Evolutionary conservation across 2,113 vertebrate genomes (phyloP).

Genomic region (Spizaetus ornatus): DNA sequence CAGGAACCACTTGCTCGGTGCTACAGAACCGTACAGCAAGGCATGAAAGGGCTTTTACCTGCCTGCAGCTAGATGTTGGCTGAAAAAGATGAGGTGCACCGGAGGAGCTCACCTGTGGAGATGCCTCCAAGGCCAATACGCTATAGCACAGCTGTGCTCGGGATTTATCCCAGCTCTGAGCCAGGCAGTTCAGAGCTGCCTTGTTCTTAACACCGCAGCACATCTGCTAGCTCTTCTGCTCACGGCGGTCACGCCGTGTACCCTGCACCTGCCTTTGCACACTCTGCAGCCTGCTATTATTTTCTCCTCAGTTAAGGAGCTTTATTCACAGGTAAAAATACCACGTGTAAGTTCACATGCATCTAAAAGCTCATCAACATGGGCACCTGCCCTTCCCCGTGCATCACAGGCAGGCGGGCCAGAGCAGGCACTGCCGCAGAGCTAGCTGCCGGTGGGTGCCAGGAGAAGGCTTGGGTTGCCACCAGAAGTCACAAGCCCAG

Average conservation of each 20-base stretch:
- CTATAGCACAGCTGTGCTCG: not conserved
- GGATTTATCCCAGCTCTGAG: not conserved
- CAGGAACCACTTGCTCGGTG: not conserved
- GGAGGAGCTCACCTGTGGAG: not conserved
- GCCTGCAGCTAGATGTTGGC: not conserved
- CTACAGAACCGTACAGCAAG: not conserved
- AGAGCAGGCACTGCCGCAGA: not conserved
- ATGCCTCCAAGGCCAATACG: not conserved
- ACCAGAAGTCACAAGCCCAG: not conserved
- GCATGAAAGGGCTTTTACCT: not conserved
- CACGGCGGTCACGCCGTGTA: rapidly evolving
- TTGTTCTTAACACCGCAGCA: not conserved
- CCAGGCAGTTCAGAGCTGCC: not conserved
- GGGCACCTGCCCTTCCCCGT: not conserved
- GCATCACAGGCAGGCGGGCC: not conserved
- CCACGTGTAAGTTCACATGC: not conserved
- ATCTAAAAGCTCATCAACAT: not conserved
- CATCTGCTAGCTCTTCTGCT: not conserved
- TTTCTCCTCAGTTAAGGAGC: not conserved
- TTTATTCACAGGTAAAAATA: not conserved
- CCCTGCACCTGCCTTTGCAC: not conserved
- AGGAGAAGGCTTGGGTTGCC: rapidly evolving
- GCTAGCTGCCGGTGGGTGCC: not conserved
- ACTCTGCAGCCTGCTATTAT: not conserved
- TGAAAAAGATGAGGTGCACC: not conserved